Evolutionary conservation across 2,888 invertebrate genomes (phyloP).

Genomic region (Cetonia aurata): DNA sequence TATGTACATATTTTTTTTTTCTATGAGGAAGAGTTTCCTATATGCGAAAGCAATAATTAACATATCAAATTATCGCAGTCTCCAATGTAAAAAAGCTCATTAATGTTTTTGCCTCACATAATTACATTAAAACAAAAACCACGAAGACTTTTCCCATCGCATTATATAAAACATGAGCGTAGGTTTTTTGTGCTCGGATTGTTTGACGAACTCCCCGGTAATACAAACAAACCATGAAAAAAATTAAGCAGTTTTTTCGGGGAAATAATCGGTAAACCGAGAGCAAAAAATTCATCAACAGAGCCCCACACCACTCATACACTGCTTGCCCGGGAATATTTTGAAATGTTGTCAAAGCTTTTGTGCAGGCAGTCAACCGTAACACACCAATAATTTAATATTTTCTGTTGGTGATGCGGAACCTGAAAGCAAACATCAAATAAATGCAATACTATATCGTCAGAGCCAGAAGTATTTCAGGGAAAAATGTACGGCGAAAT

Average conservation of each 20-base stretch:
- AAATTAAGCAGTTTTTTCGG: constrained; percentile 20
- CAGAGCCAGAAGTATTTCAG: not conserved
- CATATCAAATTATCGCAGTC: too few species aligned
- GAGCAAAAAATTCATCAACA: not conserved
- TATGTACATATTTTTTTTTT: too few species aligned
- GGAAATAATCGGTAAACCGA: constrained; percentile 18
- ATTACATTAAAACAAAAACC: too few species aligned
- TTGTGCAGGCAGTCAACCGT: constrained; percentile 29
- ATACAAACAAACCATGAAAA: not conserved
- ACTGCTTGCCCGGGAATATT: constrained; percentile 6
- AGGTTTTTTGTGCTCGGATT: too few species aligned
- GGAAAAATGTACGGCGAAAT: not conserved
- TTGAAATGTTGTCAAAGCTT: constrained; percentile 39
- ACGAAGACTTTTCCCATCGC: too few species aligned
- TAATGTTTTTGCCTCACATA: too few species aligned
- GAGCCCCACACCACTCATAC: not conserved
- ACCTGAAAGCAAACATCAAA: constrained; percentile 42
- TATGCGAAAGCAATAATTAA: too few species aligned
- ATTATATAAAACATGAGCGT: too few species aligned
- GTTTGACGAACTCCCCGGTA: not conserved
- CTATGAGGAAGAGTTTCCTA: too few species aligned
- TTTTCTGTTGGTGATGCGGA: constrained; percentile 40
- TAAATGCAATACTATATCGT: constrained; percentile 40
- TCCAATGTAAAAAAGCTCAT: too few species aligned
- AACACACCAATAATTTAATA: constrained; percentile 43